Base-by-base conservation (phyloP, 37 sponge, comb jelly and placozoan species). In the Cladorhizidae sp. region DNA sequence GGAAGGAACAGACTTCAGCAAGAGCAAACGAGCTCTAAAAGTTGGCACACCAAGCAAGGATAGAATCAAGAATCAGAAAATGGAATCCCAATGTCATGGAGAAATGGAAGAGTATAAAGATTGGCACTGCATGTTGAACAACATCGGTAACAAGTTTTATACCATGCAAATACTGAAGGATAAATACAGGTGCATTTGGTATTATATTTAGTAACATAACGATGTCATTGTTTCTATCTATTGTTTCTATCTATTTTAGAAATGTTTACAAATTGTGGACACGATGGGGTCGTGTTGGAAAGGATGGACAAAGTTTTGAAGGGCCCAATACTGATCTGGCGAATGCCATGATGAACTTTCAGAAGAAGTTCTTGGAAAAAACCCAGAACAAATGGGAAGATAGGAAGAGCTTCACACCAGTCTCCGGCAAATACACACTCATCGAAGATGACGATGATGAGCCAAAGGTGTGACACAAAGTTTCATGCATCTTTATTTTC, bases 51-150 rank as follows among this genome's bases (percentile, higher is more conserved):
- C 37, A 22, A 33, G 51, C 33, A 77, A 88, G 75, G 9, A 75
- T 56, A 64, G 42, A 40, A 39, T 77, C 20, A 45, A 7, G n/a
- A 82, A 71, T 33, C 23, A 58, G 26, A 58, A 58, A 21, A 21
- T 58, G 23, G 88, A 76, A 59, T 11, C 59, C 5, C 23, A 25
- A 18, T 5, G 9, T 43, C 8, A 45, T 45, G 59, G 59, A 18
- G 59, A 25, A 18, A 2, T 14, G 5, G 59, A 81, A 23, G 96
- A 92, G 40, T 71, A 77, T 37, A 90, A 83, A 0, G 96, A 95
- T 76, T 95, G 67, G 70, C 93, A 92, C 73, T 95, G 96, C 67
- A 95, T 95, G 96, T 78, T 95, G 56, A 95, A 95, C 70, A 93
- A 85, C 28, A 96, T 93, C 74, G 93, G 93, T 79, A 96, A 96